Evolutionary conservation across 2,888 invertebrate genomes (phyloP), one percentile per base, ranked within the genome.

Genomic region (Acleris laterana): DNA sequence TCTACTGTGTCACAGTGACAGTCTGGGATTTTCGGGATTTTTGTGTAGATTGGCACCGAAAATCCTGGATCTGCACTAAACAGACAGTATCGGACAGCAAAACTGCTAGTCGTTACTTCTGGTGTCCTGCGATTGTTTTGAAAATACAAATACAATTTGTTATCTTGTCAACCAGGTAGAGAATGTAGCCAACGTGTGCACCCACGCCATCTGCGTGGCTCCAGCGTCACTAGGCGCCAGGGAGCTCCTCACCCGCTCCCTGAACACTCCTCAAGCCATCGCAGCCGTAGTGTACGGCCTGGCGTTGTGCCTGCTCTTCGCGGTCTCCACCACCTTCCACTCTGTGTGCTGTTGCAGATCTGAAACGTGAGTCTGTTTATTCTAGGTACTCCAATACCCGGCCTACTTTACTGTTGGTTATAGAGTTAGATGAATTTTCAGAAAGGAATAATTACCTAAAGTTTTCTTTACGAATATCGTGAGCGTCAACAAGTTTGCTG

Each of bases 311-410:
- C 94, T 97, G 68, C 95, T 98, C 60, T 98, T 98, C 89, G 95
- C 95, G 46, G 95, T 98, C 25, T 98, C 98, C 42, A 98, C 98
- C 44, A 95, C 96, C 82, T 98, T 98, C 93, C 98, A 98, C 84
- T 96, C 96, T 58, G 95, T 98, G 19, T 97, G 97, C 85, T 98
- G 96, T 87, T 95, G 95, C 84, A 81, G 83, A 68, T 85, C 89
- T 74, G 88, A 92, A 51, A 92, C 87, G 92, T 93, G 70, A 90
- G 92, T 89, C 13, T 3, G 92, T 89, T 17, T 6, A 9, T 52
- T 62, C 49, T 50, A 16, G 5, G 13, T 9, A 38, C 3, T 38
- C 13, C 38, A 13, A 32, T 32, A 11, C 2, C 11, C 11, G 9
- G 11, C 32, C 32, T 32, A 32, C 32, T 13, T 13, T 11, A 38